Evolutionary conservation across 2,888 invertebrate species (phyloP).

Genomic region (Balanococcus diminutus): DNA sequence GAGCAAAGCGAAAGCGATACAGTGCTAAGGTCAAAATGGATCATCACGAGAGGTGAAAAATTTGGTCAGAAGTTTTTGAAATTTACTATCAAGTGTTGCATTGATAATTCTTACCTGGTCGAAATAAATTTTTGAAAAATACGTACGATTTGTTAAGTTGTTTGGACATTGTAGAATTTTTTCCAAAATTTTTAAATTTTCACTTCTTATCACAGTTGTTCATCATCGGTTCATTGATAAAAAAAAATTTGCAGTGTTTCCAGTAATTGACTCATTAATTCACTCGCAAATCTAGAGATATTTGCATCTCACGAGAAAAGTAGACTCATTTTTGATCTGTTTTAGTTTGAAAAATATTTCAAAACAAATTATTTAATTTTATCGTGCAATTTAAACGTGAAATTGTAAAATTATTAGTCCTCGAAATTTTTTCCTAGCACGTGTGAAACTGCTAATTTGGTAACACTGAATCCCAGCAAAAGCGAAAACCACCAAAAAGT

Average conservation of each 20-base stretch:
- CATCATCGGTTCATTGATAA: not conserved
- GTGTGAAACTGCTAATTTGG: not conserved
- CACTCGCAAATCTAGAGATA: not conserved
- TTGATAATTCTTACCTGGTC: not conserved
- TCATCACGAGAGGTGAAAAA: no score
- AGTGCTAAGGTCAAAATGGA: not conserved
- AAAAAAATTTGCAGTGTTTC: not conserved
- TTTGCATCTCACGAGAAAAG: no score
- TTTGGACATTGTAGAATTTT: not conserved
- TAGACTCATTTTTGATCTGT: no score
- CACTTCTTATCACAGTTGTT: not conserved
- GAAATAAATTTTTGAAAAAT: conserved; percentile 1
- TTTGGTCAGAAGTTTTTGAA: not conserved
- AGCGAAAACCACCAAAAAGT: not conserved
- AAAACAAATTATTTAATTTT: not conserved
- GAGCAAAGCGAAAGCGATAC: not conserved
- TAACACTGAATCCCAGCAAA: not conserved
- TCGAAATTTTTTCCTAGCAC: not conserved
- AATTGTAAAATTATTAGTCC: not conserved
- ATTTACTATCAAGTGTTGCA: not conserved
- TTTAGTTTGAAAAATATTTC: not conserved
- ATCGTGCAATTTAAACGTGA: not conserved
- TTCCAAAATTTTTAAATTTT: not conserved
- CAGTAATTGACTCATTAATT: not conserved
- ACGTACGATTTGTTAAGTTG: not conserved